Conservation (phyloP, 2,797 vertebrate species). For the Jordanella pulchra region DNA sequence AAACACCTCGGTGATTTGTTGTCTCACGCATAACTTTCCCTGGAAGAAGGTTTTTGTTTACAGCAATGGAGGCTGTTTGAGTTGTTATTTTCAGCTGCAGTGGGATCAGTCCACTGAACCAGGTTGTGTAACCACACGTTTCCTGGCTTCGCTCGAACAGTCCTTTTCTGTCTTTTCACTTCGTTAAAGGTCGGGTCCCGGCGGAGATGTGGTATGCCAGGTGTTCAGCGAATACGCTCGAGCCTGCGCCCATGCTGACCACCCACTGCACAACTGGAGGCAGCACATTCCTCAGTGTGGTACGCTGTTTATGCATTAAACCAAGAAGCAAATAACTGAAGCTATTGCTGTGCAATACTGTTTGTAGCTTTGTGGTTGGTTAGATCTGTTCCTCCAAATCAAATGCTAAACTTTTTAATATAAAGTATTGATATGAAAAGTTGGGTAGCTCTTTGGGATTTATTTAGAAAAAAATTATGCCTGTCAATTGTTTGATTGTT, state of each 20-base stretch:
- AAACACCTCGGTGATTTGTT: not conserved
- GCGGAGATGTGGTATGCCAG: conserved; percentile 86
- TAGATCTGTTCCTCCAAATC: not conserved
- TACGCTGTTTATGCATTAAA: conserved; percentile 70
- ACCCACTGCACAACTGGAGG: conserved; percentile 89
- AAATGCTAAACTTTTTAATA: not conserved
- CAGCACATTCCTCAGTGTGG: conserved; percentile 85
- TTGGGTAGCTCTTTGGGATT: not conserved
- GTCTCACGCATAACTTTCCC: not conserved
- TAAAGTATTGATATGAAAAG: not conserved
- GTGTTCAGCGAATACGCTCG: conserved; percentile 92
- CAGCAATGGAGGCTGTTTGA: not conserved
- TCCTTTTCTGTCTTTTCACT: conserved; percentile 47
- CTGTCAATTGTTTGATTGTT: not conserved
- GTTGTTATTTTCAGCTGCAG: conserved; percentile 13
- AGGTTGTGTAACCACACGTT: conserved; percentile 24
- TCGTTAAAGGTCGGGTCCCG: conserved; percentile 81
- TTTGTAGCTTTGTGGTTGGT: not conserved
- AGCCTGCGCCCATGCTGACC: conserved; percentile 91
- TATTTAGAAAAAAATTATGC: not conserved
- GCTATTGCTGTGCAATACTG: not conserved
- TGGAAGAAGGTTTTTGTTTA: not conserved
- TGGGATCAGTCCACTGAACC: conserved; percentile 3
- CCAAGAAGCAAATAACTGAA: not conserved
- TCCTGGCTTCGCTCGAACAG: conserved; percentile 35